Conservation (phyloP, 1,140 invertebrate genomes). For the Spodoptera frugiperda region DNA sequence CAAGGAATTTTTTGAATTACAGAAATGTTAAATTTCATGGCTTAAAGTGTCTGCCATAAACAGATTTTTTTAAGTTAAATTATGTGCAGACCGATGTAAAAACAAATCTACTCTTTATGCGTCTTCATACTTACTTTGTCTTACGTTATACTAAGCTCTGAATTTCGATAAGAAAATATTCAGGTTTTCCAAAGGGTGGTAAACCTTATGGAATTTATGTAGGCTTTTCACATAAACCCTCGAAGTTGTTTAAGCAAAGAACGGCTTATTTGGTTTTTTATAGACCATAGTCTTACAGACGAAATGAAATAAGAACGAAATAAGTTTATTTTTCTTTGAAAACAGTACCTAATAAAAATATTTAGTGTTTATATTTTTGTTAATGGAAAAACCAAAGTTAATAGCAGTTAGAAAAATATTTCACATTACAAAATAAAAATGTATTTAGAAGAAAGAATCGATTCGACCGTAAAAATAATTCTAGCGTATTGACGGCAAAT, state of each 20-base stretch:
- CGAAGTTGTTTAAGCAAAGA: slow-evolving; percentile 14
- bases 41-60: no score
- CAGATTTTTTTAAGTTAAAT: no score
- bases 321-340: slow-evolving; percentile 1
- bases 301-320: slow-evolving; percentile 15
- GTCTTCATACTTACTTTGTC: not conserved
- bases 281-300: slow-evolving; percentile 3
- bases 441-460: not conserved
- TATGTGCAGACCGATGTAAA: no score
- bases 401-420: not conserved
- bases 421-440: not conserved
- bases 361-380: not conserved
- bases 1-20: no score
- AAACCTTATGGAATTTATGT: slow-evolving; percentile 27
- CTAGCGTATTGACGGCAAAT: no score
- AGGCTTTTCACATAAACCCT: slow-evolving; percentile 9
- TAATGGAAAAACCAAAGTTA: slow-evolving; percentile 12
- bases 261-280: slow-evolving; percentile 14
- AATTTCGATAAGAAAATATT: slow-evolving; percentile 13
- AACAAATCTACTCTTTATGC: no score
- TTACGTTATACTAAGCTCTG: not conserved
- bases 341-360: slow-evolving; percentile 12
- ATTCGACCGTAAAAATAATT: not conserved
- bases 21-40: no score
- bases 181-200: not conserved